phyloP scores from a whole-genome alignment of 1,140 invertebrate species.

The Bombus waltoni region DNA sequence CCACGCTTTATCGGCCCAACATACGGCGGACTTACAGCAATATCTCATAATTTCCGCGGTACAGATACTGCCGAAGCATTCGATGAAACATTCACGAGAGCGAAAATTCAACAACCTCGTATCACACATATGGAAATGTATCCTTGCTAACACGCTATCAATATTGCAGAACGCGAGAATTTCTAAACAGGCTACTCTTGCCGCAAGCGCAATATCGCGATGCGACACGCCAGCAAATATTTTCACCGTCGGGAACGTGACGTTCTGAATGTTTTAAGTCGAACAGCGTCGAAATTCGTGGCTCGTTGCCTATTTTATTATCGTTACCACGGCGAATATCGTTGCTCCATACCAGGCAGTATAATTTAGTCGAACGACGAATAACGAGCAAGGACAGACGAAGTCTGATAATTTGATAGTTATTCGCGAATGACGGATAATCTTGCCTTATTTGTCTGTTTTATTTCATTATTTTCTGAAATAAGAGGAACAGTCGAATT shows the following conservation, averaged over 20 bases:
- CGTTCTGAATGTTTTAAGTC: constrained; percentile 15
- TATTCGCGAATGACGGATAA: no score
- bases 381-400: background rate
- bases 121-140: background rate
- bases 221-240: background rate
- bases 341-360: no score
- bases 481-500: no score
- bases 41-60: background rate
- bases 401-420: no score
- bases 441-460: no score
- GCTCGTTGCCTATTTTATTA: background rate
- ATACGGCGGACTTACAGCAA: background rate
- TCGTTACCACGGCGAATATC: no score
- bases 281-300: background rate
- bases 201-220: background rate
- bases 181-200: background rate
- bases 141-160: background rate
- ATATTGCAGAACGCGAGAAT: background rate
- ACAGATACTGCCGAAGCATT: background rate
- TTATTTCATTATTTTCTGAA: no score
- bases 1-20: background rate
- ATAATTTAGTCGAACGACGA: background rate
- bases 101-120: background rate
- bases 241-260: background rate
- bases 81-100: background rate